Conservation (phyloP, 2,113 vertebrate genomes). For the Himantopus leucocephalus region DNA sequence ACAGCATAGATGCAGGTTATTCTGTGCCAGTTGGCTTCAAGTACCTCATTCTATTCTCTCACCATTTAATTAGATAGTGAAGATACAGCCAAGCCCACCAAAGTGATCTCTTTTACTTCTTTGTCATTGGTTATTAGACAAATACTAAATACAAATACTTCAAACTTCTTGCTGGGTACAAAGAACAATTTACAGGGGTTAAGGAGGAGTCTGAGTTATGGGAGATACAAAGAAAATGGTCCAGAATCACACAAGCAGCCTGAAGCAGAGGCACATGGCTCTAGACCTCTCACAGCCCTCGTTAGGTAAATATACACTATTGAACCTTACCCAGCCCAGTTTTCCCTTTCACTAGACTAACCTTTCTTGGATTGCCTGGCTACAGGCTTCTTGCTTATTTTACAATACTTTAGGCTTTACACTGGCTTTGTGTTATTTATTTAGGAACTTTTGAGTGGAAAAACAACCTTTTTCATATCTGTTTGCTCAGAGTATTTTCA, state of each 20-base stretch:
- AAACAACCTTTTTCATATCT: not conserved
- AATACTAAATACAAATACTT: not conserved
- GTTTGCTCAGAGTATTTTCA: not conserved
- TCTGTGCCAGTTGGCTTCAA: conserved; percentile 42
- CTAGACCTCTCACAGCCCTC: not conserved
- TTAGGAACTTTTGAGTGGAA: not conserved
- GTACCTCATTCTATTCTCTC: not conserved
- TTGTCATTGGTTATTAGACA: not conserved
- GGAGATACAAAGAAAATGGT: not conserved
- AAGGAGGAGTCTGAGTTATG: not conserved
- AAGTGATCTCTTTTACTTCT: not conserved
- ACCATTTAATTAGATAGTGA: conserved; percentile 22
- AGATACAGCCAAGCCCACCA: not conserved
- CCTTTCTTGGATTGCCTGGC: not conserved
- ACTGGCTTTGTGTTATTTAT: not conserved
- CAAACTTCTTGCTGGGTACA: not conserved
- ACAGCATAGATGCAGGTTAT: not conserved
- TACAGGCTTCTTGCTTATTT: not conserved
- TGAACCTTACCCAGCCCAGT: not conserved
- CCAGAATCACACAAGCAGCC: not conserved
- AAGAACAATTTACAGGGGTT: not conserved
- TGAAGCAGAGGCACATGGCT: not conserved
- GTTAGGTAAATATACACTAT: not conserved
- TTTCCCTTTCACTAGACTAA: not conserved
- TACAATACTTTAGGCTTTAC: not conserved